Evolutionary conservation across 2,797 vertebrate species (phyloP).

Genomic region (Alcedo quadribrachys): DNA sequence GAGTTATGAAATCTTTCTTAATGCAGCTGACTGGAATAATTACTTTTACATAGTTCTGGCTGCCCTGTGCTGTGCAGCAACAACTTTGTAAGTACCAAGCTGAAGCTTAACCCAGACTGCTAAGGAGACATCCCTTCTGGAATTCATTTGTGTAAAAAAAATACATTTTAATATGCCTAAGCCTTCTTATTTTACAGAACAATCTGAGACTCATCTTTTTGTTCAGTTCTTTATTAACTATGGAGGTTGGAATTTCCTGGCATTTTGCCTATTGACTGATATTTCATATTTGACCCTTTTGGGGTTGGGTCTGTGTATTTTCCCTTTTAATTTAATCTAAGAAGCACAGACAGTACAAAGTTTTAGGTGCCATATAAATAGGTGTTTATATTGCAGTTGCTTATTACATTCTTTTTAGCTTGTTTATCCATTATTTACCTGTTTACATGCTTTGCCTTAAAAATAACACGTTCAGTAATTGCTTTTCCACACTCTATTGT

Average conservation of each 20-base stretch:
- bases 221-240: conserved; percentile 50
- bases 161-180: background rate
- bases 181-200: conserved; percentile 22
- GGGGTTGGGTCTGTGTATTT: conserved; percentile 45
- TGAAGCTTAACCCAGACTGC: background rate
- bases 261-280: conserved; percentile 22
- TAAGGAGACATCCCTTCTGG: conserved; percentile 1
- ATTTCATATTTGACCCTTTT: conserved; percentile 47
- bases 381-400: background rate
- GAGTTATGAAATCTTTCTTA: background rate
- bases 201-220: conserved; percentile 37
- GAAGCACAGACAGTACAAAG: background rate
- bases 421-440: conserved; percentile 50
- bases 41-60: background rate
- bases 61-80: background rate
- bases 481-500: conserved; percentile 74
- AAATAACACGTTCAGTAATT: conserved; percentile 68
- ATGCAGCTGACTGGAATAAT: background rate
- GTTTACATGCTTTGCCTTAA: conserved; percentile 53
- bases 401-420: conserved; percentile 13
- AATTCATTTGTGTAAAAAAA: conserved; percentile 33
- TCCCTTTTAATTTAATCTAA: conserved; percentile 55
- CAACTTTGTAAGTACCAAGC: background rate
- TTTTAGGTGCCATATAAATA: conserved; percentile 20
- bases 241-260: conserved; percentile 57